A percentile compares a stretch with the other conserved stretches of the same genome.
Evolutionary conservation across 2,888 invertebrate genomes (phyloP).

Genomic region (Oxycera nigricornis): DNA sequence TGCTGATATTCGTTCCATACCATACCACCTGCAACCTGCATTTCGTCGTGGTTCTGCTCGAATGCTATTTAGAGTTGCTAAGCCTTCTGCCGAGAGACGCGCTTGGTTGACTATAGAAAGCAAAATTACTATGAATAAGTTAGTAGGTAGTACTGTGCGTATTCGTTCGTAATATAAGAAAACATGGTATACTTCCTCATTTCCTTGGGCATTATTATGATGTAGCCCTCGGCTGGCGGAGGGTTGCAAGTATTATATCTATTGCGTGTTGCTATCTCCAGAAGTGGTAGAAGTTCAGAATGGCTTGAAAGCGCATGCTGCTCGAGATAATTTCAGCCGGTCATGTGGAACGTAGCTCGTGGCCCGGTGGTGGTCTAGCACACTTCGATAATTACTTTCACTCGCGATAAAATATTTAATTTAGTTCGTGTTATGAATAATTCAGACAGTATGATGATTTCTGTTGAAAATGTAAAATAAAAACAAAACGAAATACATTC

Average conservation of each 20-base stretch:
- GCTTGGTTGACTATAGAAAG: slow-evolving; percentile 7
- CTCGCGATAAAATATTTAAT: neutral
- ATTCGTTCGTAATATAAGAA: slow-evolving; percentile 8
- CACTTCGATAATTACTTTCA: slow-evolving; percentile 16
- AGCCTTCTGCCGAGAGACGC: neutral
- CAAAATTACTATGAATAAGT: neutral
- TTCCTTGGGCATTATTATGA: neutral
- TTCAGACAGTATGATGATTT: neutral
- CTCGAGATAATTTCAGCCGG: neutral
- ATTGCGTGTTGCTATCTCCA: neutral
- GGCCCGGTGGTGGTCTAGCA: neutral
- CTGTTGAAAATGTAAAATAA: no score
- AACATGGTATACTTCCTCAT: neutral
- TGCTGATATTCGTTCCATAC: neutral
- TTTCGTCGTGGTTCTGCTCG: neutral
- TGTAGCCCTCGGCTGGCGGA: neutral
- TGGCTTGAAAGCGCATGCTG: no score
- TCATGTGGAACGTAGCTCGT: slow-evolving; percentile 11
- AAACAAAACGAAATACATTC: no score
- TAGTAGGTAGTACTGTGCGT: neutral
- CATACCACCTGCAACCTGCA: neutral
- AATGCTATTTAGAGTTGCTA: neutral
- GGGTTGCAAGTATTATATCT: neutral
- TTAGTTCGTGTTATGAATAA: neutral
- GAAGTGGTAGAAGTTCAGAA: no score